Evolutionary conservation across 2,797 vertebrate genomes (phyloP).

Genomic region (Cyclopterus lumpus): DNA sequence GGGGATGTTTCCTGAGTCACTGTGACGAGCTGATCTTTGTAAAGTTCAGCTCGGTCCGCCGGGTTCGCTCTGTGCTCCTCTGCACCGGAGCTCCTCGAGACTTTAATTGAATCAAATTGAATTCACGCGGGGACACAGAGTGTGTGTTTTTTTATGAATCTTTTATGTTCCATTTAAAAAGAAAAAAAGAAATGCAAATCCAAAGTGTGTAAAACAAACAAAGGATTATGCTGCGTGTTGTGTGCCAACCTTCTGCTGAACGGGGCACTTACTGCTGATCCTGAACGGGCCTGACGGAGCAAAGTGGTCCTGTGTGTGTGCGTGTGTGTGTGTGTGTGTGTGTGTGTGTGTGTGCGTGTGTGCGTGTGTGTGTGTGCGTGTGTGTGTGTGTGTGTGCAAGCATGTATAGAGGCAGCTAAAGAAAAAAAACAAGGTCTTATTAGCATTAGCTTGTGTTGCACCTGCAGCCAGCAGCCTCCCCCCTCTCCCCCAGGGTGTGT

Average conservation of each 20-base stretch:
- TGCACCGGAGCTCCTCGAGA: conserved; percentile 11
- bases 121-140: conserved; percentile 3
- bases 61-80: conserved; percentile 51
- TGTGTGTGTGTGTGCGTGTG: no score
- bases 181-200: background rate
- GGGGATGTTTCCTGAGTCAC: conserved; percentile 80
- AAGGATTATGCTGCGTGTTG: background rate
- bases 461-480: conserved; percentile 42
- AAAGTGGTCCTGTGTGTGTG: conserved; percentile 31
- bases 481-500: conserved; percentile 6
- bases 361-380: background rate
- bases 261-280: conserved; percentile 41
- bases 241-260: conserved; percentile 16
- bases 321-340: no score
- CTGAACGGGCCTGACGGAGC: conserved; percentile 28
- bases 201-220: background rate
- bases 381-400: background rate
- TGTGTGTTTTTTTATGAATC: background rate
- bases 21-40: conserved; percentile 82
- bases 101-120: conserved; percentile 26
- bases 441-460: conserved; percentile 49
- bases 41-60: conserved; percentile 78
- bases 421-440: background rate
- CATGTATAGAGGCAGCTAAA: conserved; percentile 1
- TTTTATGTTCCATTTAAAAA: conserved; percentile 6